Conservation (phyloP, 2,888 invertebrate species). For the Galeopsomyia nigrocyanea region DNA sequence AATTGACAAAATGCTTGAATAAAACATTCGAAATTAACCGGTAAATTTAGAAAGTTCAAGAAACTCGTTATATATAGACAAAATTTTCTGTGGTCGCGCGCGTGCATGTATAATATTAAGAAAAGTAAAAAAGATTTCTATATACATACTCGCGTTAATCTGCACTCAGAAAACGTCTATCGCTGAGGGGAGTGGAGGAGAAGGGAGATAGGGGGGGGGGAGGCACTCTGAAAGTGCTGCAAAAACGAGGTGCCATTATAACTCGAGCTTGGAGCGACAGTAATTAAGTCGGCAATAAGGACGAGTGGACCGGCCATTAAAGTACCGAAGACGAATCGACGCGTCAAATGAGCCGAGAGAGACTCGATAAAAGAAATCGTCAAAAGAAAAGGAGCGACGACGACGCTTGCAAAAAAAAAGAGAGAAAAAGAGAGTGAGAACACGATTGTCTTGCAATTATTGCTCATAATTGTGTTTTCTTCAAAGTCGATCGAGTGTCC, state of each 20-base stretch:
- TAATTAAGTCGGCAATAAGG: constrained; percentile 69
- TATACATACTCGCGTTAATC: too few relatives aligned
- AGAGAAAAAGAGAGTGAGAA: constrained; percentile 26
- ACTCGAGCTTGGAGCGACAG: constrained; percentile 66
- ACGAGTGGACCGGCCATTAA: constrained; percentile 67
- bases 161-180: too few relatives aligned
- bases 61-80: too few relatives aligned
- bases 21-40: too few relatives aligned
- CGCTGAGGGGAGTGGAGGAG: too few relatives aligned
- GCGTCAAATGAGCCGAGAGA: constrained; percentile 66
- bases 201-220: too few relatives aligned
- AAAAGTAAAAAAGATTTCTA: too few relatives aligned
- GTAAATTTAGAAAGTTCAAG: too few relatives aligned
- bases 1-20: too few relatives aligned
- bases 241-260: constrained; percentile 60
- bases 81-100: too few relatives aligned
- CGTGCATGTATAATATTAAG: too few relatives aligned
- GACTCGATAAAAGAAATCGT: constrained; percentile 66
- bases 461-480: constrained; percentile 57
- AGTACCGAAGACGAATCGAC: constrained; percentile 62
- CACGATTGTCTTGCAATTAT: constrained; percentile 64
- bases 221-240: too few relatives aligned
- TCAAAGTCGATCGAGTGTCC: constrained; percentile 29
- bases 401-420: constrained; percentile 44
- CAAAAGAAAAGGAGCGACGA: constrained; percentile 55